phyloP scores from a whole-genome alignment of 2,113 vertebrate genomes.

The Athene cunicularia region DNA sequence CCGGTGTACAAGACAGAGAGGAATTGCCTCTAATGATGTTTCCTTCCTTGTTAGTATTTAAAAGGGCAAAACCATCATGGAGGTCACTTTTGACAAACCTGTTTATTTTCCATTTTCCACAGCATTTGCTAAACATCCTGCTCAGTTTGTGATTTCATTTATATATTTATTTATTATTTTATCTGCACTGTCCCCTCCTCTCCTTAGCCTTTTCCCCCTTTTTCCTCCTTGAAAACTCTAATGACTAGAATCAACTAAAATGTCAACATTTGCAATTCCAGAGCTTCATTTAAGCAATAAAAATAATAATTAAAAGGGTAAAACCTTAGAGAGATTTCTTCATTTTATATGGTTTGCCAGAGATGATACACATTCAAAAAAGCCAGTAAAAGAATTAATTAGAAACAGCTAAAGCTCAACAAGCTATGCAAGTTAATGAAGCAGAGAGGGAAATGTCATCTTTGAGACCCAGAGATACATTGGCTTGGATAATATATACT shows the following conservation, averaged over 20 bases:
- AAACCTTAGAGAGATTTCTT: constrained; percentile 85
- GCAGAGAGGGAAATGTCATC: constrained; percentile 81
- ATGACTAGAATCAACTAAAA: constrained; percentile 80
- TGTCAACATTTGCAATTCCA: constrained; percentile 85
- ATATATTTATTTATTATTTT: constrained; percentile 33
- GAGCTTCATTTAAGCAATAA: constrained; percentile 83
- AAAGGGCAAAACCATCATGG: constrained; percentile 54
- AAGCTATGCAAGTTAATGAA: constrained; percentile 85
- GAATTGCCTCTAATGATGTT: constrained; percentile 33
- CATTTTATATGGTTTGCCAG: constrained; percentile 81
- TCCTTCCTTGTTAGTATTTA: constrained; percentile 48
- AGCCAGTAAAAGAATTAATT: constrained; percentile 85
- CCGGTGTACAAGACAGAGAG: not conserved
- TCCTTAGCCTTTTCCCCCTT: not conserved
- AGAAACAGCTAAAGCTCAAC: constrained; percentile 82
- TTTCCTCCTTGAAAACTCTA: constrained; percentile 66
- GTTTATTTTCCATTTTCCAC: constrained; percentile 57
- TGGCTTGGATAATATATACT: constrained; percentile 78
- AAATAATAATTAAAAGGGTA: constrained; percentile 88
- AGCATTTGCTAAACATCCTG: constrained; percentile 21
- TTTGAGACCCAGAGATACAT: constrained; percentile 75
- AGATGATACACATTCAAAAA: constrained; percentile 81
- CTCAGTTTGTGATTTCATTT: not conserved
- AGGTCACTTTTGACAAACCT: constrained; percentile 51
- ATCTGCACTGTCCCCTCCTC: not conserved